phyloP scores from a whole-genome alignment of 2,113 vertebrate species.

The Notiomystis cincta region DNA sequence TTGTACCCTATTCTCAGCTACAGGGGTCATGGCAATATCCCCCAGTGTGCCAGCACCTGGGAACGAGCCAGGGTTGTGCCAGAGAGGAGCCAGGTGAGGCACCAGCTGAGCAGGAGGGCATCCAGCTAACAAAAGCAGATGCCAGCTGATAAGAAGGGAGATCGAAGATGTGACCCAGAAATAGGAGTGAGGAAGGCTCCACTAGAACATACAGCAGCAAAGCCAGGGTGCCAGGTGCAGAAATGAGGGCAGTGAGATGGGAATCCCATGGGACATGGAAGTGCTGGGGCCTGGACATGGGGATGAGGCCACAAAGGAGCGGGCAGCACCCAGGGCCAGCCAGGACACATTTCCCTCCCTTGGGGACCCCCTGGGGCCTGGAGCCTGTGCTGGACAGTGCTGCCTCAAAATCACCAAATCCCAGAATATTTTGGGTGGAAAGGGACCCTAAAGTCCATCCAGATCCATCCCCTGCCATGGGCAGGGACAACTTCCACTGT shows the following conservation, averaged over 20 bases:
- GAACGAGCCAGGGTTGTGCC: not conserved
- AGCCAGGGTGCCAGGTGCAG: not conserved
- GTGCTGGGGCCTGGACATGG: not conserved
- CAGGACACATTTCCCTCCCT: not conserved
- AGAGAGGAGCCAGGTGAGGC: not conserved
- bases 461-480: not conserved
- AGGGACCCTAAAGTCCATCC: not conserved
- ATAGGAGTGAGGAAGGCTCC: not conserved
- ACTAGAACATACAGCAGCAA: not conserved
- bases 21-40: not conserved
- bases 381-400: not conserved
- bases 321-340: not conserved
- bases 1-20: not conserved
- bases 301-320: accelerated
- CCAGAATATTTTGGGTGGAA: not conserved
- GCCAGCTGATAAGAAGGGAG: not conserved
- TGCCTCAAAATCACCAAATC: not conserved
- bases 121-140: not conserved
- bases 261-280: not conserved
- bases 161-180: conserved; percentile 1
- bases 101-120: not conserved
- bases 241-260: not conserved
- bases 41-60: not conserved
- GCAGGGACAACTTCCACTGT: not conserved
- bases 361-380: not conserved